Percentiles rank a stretch among this genome's conserved stretches.
Conservation (phyloP, 92 coral and sea anemone genomes). For the Ricordea florida region DNA sequence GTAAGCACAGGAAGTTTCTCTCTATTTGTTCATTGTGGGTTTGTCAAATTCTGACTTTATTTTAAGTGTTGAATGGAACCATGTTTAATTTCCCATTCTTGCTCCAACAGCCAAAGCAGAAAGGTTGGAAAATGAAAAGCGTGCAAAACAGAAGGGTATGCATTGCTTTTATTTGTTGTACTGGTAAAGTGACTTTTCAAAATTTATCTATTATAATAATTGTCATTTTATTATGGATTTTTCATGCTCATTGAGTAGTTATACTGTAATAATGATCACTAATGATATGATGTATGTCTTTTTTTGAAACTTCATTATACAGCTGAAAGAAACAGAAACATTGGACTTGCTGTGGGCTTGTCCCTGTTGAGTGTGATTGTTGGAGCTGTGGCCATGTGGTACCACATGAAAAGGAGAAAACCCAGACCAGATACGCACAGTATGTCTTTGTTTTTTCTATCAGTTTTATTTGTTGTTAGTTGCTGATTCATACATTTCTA, state of each 20-base stretch:
- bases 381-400: constrained; percentile 76
- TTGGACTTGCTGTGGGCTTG: constrained; percentile 79
- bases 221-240: too few relatives aligned
- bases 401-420: constrained; percentile 60
- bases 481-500: background rate
- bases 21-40: too few relatives aligned
- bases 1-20: too few relatives aligned
- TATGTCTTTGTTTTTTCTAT: background rate
- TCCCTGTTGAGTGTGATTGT: constrained; percentile 63
- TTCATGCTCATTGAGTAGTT: too few relatives aligned
- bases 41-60: too few relatives aligned
- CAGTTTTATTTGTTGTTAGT: background rate
- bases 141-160: background rate
- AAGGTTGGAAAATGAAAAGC: background rate
- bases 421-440: constrained; percentile 27
- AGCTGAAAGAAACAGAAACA: constrained; percentile 60
- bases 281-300: too few relatives aligned
- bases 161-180: background rate
- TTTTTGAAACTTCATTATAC: background rate
- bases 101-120: constrained; percentile 11
- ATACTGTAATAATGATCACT: too few relatives aligned
- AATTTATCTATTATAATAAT: too few relatives aligned
- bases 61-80: too few relatives aligned
- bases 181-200: background rate
- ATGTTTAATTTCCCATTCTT: too few relatives aligned